Evolutionary conservation across 2,888 invertebrate species (phyloP), one percentile per base, ranked within the genome.

Genomic region (Drepana falcataria): DNA sequence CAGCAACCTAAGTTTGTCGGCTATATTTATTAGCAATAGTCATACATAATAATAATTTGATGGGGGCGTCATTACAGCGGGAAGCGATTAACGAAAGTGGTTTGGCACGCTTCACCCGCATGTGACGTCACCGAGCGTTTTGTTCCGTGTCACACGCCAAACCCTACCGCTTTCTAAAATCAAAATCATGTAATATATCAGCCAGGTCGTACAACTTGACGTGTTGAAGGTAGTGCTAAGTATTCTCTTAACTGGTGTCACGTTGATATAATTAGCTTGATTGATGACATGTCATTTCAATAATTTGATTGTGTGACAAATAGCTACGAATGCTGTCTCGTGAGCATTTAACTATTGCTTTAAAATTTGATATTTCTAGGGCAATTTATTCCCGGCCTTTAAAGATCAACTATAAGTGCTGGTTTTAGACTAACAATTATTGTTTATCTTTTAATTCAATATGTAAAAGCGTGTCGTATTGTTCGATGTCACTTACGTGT

Each of bases 41-140:
- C 59, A 63, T 59, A 63, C 61, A 66, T 66, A 68, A 68, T 71
- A 66, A 66, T 77, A 73, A 21, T 21, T 21, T 73, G 69, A 76
- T 79, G 80, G 77, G 82, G 82, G 81, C 75, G 67, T 73, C 77
- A 79, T 84, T 81, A 80, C 68, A 74, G 64, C 68, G 63, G 75
- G 67, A 73, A 76, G 73, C 77, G 81, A 83, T 85, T 84, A 83
- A 72, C 73, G 76, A 74, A 79, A 83, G 79, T 79, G 82, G 77
- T 79, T 72, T 73, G 77, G 77, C 85, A 82, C 85, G 82, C 77
- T 54, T 56, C 73, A 59, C 86, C 86, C 87, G 85, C 81, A 84
- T 85, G 64, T 71, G 75, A 76, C 74, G 76, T 75, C 77, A 73
- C 65, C 3, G 44, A 9, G 63, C 70, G 69, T 64, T 64, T 69